Evolutionary conservation across 1,140 invertebrate species (phyloP).

Genomic region (Belonocnema kinseyi): DNA sequence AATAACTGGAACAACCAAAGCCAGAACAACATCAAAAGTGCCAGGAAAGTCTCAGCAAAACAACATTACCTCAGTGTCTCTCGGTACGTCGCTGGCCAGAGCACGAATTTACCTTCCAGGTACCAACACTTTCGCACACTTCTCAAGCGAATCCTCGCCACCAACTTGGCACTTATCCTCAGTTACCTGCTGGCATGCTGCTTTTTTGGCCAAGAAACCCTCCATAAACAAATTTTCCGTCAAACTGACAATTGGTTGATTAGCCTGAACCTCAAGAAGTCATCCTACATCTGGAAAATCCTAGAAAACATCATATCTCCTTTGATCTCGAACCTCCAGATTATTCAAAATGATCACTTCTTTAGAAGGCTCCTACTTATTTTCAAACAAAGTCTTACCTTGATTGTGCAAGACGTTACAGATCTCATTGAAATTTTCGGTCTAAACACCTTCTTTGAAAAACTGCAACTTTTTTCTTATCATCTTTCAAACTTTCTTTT

Average conservation of each 20-base stretch:
- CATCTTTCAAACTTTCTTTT: background rate
- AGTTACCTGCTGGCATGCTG: background rate
- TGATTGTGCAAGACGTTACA: background rate
- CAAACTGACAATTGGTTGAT: background rate
- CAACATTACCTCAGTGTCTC: slow-evolving; percentile 85
- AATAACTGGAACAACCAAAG: slow-evolving; percentile 59
- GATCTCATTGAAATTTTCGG: background rate
- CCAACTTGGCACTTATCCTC: background rate
- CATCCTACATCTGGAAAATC: background rate
- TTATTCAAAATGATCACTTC: background rate
- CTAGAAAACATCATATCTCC: background rate
- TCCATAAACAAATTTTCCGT: background rate
- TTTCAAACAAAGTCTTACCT: background rate
- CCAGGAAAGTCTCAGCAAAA: slow-evolving; percentile 79
- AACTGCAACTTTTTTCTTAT: background rate
- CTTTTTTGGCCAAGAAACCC: background rate
- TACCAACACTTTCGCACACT: slow-evolving; percentile 58
- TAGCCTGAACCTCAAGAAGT: background rate
- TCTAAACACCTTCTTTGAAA: background rate
- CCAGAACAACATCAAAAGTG: slow-evolving; percentile 59
- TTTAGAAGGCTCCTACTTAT: background rate
- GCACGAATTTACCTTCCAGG: slow-evolving; percentile 73
- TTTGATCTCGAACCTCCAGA: background rate
- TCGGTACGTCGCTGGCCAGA: slow-evolving; percentile 82
- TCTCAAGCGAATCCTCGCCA: slow-evolving; percentile 44